Base-by-base conservation (phyloP, 2,113 vertebrate species). In the Dicrurus megarhynchus region DNA sequence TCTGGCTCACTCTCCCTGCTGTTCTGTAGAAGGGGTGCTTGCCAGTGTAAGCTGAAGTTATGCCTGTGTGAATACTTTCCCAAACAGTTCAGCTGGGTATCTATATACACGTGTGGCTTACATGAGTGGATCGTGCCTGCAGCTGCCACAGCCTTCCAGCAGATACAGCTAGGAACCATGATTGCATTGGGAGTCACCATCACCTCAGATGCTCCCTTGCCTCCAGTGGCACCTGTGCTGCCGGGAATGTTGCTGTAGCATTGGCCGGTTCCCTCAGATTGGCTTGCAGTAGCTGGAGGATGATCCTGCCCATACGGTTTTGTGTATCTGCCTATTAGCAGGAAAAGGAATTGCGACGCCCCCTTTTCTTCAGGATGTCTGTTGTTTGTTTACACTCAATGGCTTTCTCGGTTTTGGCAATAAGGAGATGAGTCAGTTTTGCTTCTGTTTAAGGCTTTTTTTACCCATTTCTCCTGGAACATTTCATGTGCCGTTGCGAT, bases 401-500 rank as follows among this genome's bases (percentile, higher is more conserved):
- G 0, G 35, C 82, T 67, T 59, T 88, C 85, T 94, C 0, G 8
- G 85, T 84, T 95, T 96, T 95, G 95, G 93, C 92, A 96, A 95
- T 96, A 96, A 74, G 86, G 60, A 81, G 90, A 96, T 93, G 96
- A 97, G 79, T 96, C 92, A 94, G 76, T 94, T 94, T 95, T 91
- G 86, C 90, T 96, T 96, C 92, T 95, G 71, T 86, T 95, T 78
- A 74, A 93, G 76, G 69, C 46, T 84, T 90, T 85, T 90, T 96
- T 96, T 69, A 68, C 59, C 60, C 60, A 2, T 92, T 89, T 88
- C 56, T 88, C 85, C 56, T 78, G 47, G 86, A 74, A 68, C 17
- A 13, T 78, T 95, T 81, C 10, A 33, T 86, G 56, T 64, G 32
- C 71, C 56, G n/a, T 84, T 93, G 73, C 63, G 77, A 56, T 92